phyloP scores from a whole-genome alignment of 2,113 vertebrate genomes.

The Macaca nemestrina region DNA sequence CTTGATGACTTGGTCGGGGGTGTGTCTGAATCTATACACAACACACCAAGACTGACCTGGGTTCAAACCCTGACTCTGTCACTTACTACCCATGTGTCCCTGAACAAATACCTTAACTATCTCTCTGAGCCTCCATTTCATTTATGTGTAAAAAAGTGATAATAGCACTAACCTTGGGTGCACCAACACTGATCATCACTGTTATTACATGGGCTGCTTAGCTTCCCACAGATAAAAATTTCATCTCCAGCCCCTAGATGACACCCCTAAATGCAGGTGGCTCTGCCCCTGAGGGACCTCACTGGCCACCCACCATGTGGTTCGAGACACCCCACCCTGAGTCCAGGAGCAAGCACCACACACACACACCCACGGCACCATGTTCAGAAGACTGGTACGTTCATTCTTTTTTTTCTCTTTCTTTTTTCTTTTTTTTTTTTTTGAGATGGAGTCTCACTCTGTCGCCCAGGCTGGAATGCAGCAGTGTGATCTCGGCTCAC shows the following conservation, averaged over 20 bases:
- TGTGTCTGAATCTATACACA: background rate
- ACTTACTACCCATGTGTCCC: background rate
- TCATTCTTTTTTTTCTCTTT: accelerated
- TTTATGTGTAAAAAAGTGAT: background rate
- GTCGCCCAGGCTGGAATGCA: too few species aligned
- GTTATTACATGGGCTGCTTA: background rate
- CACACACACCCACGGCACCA: background rate
- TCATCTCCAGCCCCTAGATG: background rate
- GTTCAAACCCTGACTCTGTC: background rate
- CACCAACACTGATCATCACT: background rate
- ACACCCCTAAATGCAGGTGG: background rate
- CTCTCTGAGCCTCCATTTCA: background rate
- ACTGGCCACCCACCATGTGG: background rate
- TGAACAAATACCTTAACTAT: background rate
- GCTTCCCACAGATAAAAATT: background rate
- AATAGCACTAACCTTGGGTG: background rate
- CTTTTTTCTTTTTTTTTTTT: too few species aligned
- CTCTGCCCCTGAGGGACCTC: background rate
- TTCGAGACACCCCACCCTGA: background rate
- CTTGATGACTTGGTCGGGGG: background rate
- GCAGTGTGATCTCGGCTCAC: too few species aligned
- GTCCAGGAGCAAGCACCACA: background rate
- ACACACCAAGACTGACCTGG: background rate
- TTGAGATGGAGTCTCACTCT: too few species aligned
- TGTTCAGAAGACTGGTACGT: background rate